Conservation (phyloP, 2,797 vertebrate species). For the Acanthopagrus latus region DNA sequence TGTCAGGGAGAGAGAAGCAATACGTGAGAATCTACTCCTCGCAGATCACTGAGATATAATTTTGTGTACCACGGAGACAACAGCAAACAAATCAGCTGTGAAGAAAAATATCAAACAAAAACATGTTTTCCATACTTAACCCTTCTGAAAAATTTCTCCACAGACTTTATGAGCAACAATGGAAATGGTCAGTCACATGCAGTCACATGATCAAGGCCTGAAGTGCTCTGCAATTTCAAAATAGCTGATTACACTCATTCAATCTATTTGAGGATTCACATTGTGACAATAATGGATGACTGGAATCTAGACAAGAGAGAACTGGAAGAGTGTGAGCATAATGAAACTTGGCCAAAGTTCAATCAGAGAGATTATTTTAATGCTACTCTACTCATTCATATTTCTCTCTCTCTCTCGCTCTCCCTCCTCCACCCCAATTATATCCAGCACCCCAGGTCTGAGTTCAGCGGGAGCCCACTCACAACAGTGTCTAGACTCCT, state of each 20-base stretch:
- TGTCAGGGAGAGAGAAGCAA: conserved; percentile 10
- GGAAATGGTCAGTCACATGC: background rate
- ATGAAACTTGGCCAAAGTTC: too few species aligned
- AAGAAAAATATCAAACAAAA: background rate
- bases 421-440: too few species aligned
- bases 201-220: background rate
- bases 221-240: background rate
- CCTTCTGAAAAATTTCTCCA: background rate
- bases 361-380: too few species aligned
- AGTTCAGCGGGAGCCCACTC: too few species aligned
- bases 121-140: background rate
- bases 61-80: background rate
- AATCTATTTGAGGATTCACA: background rate
- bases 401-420: too few species aligned
- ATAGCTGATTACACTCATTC: background rate
- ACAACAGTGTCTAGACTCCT: too few species aligned
- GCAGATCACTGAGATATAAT: background rate
- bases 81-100: background rate
- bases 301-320: too few species aligned
- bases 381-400: too few species aligned
- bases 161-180: background rate
- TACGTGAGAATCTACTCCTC: conserved; percentile 7
- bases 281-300: background rate
- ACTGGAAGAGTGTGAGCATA: too few species aligned
- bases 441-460: too few species aligned